A percentile compares a stretch with the other conserved stretches of the same genome.
phyloP scores from a whole-genome alignment of 2,113 vertebrate species.

The Gavialis gangeticus region DNA sequence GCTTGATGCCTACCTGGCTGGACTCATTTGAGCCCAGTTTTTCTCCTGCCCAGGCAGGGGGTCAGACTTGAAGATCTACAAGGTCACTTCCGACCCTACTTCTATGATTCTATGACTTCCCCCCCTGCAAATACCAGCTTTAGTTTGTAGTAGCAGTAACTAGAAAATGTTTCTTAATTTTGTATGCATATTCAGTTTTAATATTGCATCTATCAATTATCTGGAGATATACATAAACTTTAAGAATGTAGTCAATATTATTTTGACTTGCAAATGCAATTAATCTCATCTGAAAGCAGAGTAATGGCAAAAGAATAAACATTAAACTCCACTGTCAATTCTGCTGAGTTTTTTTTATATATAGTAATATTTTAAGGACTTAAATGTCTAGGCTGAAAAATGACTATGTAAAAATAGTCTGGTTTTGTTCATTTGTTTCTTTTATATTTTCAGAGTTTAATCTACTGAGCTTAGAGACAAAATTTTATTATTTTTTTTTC shows the following conservation, averaged over 20 bases:
- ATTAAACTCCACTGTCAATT: not conserved
- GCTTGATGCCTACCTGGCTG: too few species aligned
- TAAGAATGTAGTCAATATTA: constrained; percentile 50
- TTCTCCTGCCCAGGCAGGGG: too few species aligned
- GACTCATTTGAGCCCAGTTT: too few species aligned
- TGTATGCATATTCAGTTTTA: constrained; percentile 30
- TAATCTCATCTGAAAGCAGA: constrained; percentile 24
- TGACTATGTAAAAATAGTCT: not conserved
- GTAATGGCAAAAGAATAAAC: constrained; percentile 2
- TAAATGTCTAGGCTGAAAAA: not conserved
- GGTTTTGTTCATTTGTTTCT: not conserved
- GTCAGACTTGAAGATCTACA: too few species aligned
- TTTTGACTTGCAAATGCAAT: constrained; percentile 69
- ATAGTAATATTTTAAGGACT: not conserved
- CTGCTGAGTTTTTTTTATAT: not conserved
- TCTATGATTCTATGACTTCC: too few species aligned
- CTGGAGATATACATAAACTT: constrained; percentile 46
- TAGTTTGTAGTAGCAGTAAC: constrained; percentile 33
- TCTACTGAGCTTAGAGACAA: not conserved
- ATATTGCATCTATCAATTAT: constrained; percentile 37
- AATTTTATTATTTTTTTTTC: not conserved
- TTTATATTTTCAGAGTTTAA: not conserved
- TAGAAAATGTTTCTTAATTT: constrained; percentile 42
- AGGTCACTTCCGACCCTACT: too few species aligned
- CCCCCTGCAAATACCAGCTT: constrained; percentile 8